phyloP scores from a whole-genome alignment of 2,888 invertebrate genomes.

The Polymixis lichenea region DNA sequence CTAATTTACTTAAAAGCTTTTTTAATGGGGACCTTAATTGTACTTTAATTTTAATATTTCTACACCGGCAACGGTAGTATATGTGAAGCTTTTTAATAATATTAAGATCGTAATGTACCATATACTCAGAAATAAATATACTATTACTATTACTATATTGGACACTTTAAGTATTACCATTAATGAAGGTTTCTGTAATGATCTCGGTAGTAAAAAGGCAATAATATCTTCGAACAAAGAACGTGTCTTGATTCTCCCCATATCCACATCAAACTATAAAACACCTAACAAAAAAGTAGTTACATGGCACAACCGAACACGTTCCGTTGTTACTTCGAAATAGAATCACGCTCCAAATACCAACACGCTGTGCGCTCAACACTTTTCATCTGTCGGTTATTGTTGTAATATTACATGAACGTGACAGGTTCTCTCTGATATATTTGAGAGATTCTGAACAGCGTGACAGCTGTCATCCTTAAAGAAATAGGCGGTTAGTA shows the following conservation, averaged over 20 bases:
- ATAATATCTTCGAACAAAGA: not conserved
- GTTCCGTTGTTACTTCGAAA: constrained; percentile 22
- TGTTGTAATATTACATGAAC: constrained; percentile 27
- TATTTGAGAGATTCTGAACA: constrained; percentile 24
- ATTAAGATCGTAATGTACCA: too few species aligned
- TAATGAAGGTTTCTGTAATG: not conserved
- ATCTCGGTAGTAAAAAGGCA: not conserved
- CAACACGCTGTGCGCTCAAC: constrained; percentile 20
- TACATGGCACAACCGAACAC: not conserved
- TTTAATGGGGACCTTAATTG: too few species aligned
- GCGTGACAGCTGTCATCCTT: constrained; percentile 39
- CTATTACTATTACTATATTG: too few species aligned
- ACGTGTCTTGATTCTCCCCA: not conserved
- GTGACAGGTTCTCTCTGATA: constrained; percentile 31
- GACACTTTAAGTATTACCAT: not conserved
- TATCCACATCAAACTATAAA: not conserved
- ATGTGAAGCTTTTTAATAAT: too few species aligned
- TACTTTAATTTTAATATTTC: too few species aligned
- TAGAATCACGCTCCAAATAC: constrained; percentile 58
- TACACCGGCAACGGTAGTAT: too few species aligned
- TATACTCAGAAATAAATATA: too few species aligned
- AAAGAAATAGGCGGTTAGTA: not conserved
- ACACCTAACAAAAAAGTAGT: not conserved
- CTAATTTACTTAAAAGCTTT: too few species aligned
- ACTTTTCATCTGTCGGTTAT: constrained; percentile 38